Evolutionary conservation across 2,113 vertebrate species (phyloP), one percentile per base, ranked within the genome.

Genomic region (Oncorhynchus masou): DNA sequence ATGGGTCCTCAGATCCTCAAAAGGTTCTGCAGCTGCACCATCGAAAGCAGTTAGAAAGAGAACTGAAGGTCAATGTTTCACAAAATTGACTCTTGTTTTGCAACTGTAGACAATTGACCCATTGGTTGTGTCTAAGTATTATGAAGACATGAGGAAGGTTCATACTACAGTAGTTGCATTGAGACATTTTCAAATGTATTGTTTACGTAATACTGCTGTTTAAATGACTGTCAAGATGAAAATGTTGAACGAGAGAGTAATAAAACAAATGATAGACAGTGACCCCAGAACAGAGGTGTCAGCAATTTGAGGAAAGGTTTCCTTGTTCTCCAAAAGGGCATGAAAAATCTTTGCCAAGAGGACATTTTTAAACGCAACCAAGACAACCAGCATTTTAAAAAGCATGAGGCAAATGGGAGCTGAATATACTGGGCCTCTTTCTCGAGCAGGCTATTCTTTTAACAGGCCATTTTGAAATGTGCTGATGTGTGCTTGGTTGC

Each of bases 321-420:
- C 7, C 22, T 27, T 54, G 15, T 81, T 4, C 5, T 60, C 6
- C 20, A 72, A 2, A 70, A 39, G 67, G 72, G 64, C 69, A 74
- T 71, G 29, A 74, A 74, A 73, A 78, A 59, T 65, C 68, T 74
- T 29, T 73, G 81, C 77, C 73, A 73, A 73, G 71, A 19, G 3
- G 16, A 76, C 72, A 79, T 84, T 84, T 84, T 83, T 74, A 72
- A 51, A 62, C 68, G 69, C 64, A 68, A 74, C 48, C 77, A 74
- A 67, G 83, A 81, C 79, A 81, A 85, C 82, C 25, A 0, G 48
- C 72, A 71, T 81, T 71, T 83, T 66, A 73, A 68, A 77, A 12
- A 68, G 79, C 13, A 48, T 69, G 29, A 29, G 70, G 27, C 25
- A 20, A 65, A 54, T 54, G 34, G 34, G 0, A 72, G 34, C 19